Evolutionary conservation across 2,888 invertebrate species (phyloP).

Genomic region (Ophion slaviceki): DNA sequence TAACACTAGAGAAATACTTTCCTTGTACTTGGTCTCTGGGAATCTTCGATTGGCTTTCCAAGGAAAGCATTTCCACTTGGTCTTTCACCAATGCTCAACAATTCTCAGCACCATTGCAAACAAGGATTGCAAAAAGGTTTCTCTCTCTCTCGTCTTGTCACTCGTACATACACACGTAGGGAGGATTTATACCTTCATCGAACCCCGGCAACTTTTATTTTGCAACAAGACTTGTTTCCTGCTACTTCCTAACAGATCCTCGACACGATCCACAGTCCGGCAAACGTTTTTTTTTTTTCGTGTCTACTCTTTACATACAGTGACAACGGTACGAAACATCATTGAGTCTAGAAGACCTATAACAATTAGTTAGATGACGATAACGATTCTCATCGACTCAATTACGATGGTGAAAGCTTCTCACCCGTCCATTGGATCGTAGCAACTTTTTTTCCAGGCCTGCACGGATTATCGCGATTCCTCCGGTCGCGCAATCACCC

Average conservation of each 20-base stretch:
- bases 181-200: conserved; percentile 62
- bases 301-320: conserved; percentile 28
- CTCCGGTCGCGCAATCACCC: conserved; percentile 42
- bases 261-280: conserved; percentile 58
- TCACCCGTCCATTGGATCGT: conserved; percentile 43
- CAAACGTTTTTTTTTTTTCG: conserved; percentile 14
- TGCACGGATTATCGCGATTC: conserved; percentile 50
- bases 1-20: conserved; percentile 51
- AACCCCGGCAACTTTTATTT: background rate
- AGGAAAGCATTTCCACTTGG: conserved; percentile 59
- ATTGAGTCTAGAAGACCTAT: conserved; percentile 39
- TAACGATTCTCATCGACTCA: background rate
- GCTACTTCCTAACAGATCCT: conserved; percentile 25
- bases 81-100: conserved; percentile 6
- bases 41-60: conserved; percentile 47
- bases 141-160: background rate
- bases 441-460: conserved; percentile 15
- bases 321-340: conserved; percentile 17
- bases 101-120: background rate
- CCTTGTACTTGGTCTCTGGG: conserved; percentile 56
- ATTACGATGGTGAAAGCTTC: background rate
- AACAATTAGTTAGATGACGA: conserved; percentile 11
- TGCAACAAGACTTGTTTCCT: conserved; percentile 38
- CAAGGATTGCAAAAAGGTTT: background rate
- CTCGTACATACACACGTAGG: conserved; percentile 7